Evolutionary conservation across 2,888 invertebrate species (phyloP).

Genomic region (Ligdia adustata): DNA sequence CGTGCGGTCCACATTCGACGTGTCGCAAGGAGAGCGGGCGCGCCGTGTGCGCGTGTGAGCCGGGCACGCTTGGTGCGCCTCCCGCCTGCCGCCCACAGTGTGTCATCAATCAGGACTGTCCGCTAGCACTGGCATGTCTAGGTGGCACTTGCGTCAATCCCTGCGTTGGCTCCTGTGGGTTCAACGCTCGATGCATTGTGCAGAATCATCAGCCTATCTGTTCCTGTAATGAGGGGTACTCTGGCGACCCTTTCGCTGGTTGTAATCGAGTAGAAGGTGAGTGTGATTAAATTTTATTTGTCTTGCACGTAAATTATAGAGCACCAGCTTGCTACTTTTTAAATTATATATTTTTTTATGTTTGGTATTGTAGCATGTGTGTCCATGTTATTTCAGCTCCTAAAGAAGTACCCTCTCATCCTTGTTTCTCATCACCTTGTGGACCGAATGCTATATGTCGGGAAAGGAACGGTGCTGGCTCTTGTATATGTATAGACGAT

Average conservation of each 20-base stretch:
- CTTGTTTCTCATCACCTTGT: conserved; percentile 91
- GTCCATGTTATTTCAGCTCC: conserved; percentile 69
- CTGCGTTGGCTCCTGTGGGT: conserved; percentile 90
- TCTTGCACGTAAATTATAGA: conserved; percentile 26
- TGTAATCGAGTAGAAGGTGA: conserved; percentile 86
- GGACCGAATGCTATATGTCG: conserved; percentile 91
- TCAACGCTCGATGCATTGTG: conserved; percentile 89
- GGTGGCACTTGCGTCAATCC: conserved; percentile 90
- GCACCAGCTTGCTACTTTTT: conserved; percentile 34
- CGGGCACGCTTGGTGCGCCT: conserved; percentile 91
- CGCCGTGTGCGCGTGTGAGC: conserved; percentile 89
- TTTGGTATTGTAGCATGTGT: conserved; percentile 24
- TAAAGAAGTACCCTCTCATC: conserved; percentile 86
- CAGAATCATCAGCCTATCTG: conserved; percentile 91
- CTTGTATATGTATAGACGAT: conserved; percentile 89
- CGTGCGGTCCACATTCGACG: conserved; percentile 87
- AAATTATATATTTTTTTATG: neutral
- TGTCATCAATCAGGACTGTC: conserved; percentile 91
- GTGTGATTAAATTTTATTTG: conserved; percentile 38
- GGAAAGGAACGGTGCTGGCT: conserved; percentile 89
- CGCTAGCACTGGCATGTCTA: conserved; percentile 88
- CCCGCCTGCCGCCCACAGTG: conserved; percentile 91
- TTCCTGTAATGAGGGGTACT: conserved; percentile 88
- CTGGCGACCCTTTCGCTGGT: conserved; percentile 91
- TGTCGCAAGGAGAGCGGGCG: conserved; percentile 86